These are phyloP conservation scores for Melanerpes aurifrons DNA, from an alignment of 2,113 vertebrate genomes.

Conservation along the genomic window DNA sequence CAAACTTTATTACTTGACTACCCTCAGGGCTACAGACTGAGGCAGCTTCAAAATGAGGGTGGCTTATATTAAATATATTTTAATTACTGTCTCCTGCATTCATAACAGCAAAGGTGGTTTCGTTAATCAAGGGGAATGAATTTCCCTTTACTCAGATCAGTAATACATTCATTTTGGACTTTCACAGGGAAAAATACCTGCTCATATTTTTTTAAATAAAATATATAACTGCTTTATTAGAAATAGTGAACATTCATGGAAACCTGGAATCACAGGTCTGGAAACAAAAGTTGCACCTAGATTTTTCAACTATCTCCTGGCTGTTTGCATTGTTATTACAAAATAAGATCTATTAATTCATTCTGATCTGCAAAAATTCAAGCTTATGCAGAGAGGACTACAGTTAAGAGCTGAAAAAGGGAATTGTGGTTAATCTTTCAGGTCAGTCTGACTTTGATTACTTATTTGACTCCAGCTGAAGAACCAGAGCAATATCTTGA, in stretches of 20 bases:
- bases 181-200: background rate
- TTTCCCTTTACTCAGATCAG: background rate
- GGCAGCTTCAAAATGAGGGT: constrained; percentile 34
- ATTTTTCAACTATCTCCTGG: background rate
- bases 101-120: background rate
- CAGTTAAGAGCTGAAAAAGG: background rate
- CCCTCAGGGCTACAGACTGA: background rate
- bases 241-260: background rate
- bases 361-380: background rate
- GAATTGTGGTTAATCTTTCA: background rate
- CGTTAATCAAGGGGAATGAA: background rate
- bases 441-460: background rate
- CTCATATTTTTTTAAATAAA: background rate
- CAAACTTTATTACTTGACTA: constrained; percentile 39
- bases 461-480: background rate
- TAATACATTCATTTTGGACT: background rate
- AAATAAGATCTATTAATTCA: background rate
- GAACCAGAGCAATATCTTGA: background rate
- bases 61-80: constrained; percentile 43
- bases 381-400: background rate
- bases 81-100: constrained; percentile 34
- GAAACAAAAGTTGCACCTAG: background rate
- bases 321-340: background rate
- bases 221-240: background rate
- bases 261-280: background rate